phyloP scores from a whole-genome alignment of 2,888 invertebrate genomes.

The Chalcis sispes region DNA sequence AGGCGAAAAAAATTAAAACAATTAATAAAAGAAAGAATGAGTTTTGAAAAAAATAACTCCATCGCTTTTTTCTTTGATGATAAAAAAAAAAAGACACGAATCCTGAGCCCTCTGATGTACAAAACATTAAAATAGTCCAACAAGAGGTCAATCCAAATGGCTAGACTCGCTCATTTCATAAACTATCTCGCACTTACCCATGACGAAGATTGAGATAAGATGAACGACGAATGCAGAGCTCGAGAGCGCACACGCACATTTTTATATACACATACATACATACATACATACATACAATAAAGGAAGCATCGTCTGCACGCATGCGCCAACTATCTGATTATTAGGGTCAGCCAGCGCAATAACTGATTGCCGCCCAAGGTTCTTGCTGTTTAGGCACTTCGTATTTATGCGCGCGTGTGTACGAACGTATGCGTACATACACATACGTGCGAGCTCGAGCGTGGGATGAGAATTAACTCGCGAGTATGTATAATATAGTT shows the following conservation, averaged over 20 bases:
- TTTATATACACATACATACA: too few relatives aligned
- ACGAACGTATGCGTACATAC: background rate
- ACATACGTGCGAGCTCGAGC: background rate
- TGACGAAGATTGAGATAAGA: conserved; percentile 28
- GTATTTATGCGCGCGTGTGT: background rate
- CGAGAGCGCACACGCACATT: too few relatives aligned
- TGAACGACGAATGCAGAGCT: too few relatives aligned
- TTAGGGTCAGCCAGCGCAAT: conserved; percentile 72
- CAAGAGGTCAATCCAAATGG: too few relatives aligned
- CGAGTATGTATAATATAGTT: background rate
- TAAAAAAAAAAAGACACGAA: too few relatives aligned
- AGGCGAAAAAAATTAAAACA: too few relatives aligned
- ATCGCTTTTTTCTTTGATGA: too few relatives aligned
- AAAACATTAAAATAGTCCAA: too few relatives aligned
- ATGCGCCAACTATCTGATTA: conserved; percentile 60
- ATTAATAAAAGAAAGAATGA: too few relatives aligned
- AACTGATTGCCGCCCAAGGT: conserved; percentile 71
- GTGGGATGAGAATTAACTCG: conserved; percentile 15
- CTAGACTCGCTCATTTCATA: background rate
- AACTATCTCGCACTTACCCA: background rate
- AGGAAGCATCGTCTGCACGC: conserved; percentile 22
- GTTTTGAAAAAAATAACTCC: too few relatives aligned
- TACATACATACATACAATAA: background rate
- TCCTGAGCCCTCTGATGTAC: too few relatives aligned
- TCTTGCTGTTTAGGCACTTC: conserved; percentile 68